phyloP scores from a whole-genome alignment of 2,113 vertebrate species.

The Clarias gariepinus region DNA sequence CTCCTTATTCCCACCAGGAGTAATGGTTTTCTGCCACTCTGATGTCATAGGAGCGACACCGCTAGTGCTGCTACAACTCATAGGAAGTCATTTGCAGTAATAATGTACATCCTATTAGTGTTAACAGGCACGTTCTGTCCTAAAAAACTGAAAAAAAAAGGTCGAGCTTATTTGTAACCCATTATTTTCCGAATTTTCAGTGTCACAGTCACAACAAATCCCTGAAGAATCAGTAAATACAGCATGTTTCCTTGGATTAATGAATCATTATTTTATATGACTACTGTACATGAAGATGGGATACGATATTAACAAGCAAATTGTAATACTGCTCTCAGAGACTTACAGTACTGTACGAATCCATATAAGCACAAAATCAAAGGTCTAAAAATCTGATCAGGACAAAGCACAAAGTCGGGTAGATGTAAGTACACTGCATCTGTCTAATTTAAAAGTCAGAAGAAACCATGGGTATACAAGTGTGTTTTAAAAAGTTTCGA shows the following conservation, averaged over 20 bases:
- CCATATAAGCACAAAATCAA: not conserved
- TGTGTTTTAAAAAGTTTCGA: too few species aligned
- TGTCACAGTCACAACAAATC: not conserved
- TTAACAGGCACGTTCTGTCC: not conserved
- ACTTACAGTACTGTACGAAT: not conserved
- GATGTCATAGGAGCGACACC: not conserved
- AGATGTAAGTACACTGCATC: too few species aligned
- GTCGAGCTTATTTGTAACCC: not conserved
- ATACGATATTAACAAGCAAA: not conserved
- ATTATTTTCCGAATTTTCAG: not conserved
- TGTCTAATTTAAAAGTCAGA: too few species aligned
- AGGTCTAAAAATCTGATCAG: too few species aligned
- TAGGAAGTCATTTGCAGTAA: not conserved
- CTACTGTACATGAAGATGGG: not conserved
- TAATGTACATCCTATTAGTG: not conserved
- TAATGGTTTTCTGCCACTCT: not conserved
- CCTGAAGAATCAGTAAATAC: not conserved
- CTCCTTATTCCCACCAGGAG: not conserved
- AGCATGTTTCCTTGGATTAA: not conserved
- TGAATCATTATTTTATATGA: not conserved
- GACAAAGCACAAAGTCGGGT: too few species aligned
- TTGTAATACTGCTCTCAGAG: not conserved
- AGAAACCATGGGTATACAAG: too few species aligned
- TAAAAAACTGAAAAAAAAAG: not conserved
- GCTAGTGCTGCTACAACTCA: not conserved